Evolutionary conservation across 2,888 invertebrate genomes (phyloP), one percentile per base, ranked within the genome.

Genomic region (Nomada ferruginata): DNA sequence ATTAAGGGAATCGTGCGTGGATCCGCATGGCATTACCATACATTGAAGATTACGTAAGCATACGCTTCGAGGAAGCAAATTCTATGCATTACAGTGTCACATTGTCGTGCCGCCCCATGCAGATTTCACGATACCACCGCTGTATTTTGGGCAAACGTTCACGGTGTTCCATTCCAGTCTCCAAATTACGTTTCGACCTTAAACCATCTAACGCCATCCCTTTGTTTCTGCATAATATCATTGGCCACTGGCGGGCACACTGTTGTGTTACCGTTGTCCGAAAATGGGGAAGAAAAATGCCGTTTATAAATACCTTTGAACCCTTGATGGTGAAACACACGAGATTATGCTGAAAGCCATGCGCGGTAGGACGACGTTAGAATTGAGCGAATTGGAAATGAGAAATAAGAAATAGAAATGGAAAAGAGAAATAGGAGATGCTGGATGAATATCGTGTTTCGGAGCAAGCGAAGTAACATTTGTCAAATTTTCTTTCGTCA

Each of bases 11-110:
- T 20, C 69, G 60, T 53, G 57, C 59, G 59, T 76, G 53, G 15
- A 70, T 65, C 20, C 64, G 59, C 73, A 60, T 73, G 47, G 36
- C 72, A 70, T 81, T 81, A 78, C 57, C 78, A 79, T 85, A 68
- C 61, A 85, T 82, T 71, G 73, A 29, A 52, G 55, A 85, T 85
- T 82, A 85, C 85, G 73, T 76, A 85, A 82, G 76, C 82, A 64
- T 60, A 76, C 70, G 63, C 50, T 63, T 47, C 29, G 36, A 60
- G 68, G 65, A 79, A 75, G 79, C 68, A 74, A 85, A 85, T 85
- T 59, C 63, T 65, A 69, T 75, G 61, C 82, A 79, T 65, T 59
- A 47, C 65, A 26, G 69, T 61, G 36, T 61, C 61, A 61, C 68
- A 60, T 61, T 65, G 75, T 65, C 47, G 70, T 26, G 53, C 57